Evolutionary conservation across 2,113 vertebrate species (phyloP).

Genomic region (Phainopepla nitens): DNA sequence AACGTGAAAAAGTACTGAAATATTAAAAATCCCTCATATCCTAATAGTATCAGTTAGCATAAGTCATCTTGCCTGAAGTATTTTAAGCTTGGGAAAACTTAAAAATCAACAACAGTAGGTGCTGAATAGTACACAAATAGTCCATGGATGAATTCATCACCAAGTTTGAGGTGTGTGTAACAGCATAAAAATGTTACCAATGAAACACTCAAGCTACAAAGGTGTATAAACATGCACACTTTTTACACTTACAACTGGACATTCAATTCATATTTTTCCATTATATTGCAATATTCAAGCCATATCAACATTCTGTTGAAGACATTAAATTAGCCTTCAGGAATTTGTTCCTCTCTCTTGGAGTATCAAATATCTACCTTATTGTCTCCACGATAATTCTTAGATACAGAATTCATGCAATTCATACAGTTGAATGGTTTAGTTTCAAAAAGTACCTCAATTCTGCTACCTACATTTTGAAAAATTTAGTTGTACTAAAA

Average conservation of each 20-base stretch:
- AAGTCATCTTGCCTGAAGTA: not conserved
- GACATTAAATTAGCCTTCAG: not conserved
- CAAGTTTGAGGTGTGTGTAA: not conserved
- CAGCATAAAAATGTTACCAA: not conserved
- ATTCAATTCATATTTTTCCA: not conserved
- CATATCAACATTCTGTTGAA: not conserved
- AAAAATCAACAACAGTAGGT: not conserved
- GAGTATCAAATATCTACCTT: not conserved
- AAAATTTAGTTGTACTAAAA: not conserved
- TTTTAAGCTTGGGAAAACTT: not conserved
- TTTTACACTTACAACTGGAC: not conserved
- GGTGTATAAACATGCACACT: not conserved
- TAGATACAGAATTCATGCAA: not conserved
- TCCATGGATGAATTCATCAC: not conserved
- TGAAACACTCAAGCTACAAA: not conserved
- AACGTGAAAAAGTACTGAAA: not conserved
- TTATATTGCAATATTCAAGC: not conserved
- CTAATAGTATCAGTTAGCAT: not conserved
- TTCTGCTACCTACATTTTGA: not conserved
- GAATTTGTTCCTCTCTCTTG: not conserved
- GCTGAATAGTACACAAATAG: not conserved
- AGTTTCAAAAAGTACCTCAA: not conserved
- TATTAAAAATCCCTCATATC: fast-evolving
- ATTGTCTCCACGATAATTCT: not conserved
- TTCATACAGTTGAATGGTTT: not conserved